phyloP scores from a whole-genome alignment of 64 coral and sea anemone species.

The Exaiptasia diaphana region DNA sequence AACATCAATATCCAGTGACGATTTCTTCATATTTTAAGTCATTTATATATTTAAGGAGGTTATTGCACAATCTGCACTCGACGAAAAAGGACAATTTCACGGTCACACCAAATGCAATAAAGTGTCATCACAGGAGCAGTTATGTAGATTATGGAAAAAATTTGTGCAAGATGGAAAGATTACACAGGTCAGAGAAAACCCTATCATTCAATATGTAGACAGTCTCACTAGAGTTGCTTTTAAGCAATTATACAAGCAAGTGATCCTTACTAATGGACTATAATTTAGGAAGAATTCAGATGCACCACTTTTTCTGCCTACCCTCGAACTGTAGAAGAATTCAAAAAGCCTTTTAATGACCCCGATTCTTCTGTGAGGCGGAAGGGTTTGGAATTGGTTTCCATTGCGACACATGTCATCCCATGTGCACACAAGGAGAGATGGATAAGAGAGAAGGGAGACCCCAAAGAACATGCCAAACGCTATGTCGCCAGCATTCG shows the following conservation, averaged over 20 bases:
- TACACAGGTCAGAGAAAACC: slow-evolving; percentile 31
- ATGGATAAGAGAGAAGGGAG: slow-evolving; percentile 67
- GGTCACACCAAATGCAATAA: slow-evolving; percentile 10
- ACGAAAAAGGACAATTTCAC: slow-evolving; percentile 14
- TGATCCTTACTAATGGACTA: too few species aligned
- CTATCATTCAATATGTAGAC: too few species aligned
- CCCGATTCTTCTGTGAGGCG: slow-evolving; percentile 38
- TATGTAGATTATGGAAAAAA: slow-evolving; percentile 17
- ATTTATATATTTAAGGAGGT: too few species aligned
- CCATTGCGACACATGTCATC: slow-evolving; percentile 59
- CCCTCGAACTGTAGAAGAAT: slow-evolving; percentile 70
- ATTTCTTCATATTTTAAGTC: too few species aligned
- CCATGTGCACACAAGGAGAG: slow-evolving; percentile 53
- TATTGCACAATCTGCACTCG: background rate
- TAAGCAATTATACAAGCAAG: too few species aligned
- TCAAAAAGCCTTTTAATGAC: slow-evolving; percentile 56
- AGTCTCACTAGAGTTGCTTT: too few species aligned
- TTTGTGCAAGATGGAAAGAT: slow-evolving; percentile 35
- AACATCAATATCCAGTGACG: too few species aligned
- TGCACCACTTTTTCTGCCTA: slow-evolving; percentile 68
- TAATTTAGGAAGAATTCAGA: slow-evolving; percentile 69
- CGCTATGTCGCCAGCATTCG: background rate
- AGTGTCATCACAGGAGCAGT: background rate
- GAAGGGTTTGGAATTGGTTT: slow-evolving; percentile 63
- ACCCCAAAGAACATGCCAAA: slow-evolving; percentile 25